Conservation (phyloP, 2,113 vertebrate species). For the Triplophysa rosa region DNA sequence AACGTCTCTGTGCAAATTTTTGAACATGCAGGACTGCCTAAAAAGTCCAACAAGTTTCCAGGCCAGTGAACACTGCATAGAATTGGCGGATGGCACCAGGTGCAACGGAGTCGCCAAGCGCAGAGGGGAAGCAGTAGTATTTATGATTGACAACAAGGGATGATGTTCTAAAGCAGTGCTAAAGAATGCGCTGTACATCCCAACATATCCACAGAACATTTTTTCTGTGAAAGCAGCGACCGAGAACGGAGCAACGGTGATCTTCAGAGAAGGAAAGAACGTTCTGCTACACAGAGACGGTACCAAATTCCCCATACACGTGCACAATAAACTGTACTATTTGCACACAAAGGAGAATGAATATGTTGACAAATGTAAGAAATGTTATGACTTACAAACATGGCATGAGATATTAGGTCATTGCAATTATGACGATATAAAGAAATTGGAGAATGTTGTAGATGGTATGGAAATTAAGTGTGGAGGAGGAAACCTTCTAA, state of each 20-base stretch:
- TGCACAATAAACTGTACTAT: neutral
- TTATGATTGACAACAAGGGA: neutral
- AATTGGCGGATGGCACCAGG: conserved; percentile 22
- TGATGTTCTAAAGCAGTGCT: neutral
- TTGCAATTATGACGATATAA: neutral
- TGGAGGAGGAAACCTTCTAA: too few species aligned
- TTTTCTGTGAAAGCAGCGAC: conserved; percentile 22
- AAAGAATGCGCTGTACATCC: neutral
- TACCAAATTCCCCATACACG: neutral
- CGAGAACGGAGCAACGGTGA: neutral
- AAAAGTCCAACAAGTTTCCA: too few species aligned
- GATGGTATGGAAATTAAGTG: too few species aligned
- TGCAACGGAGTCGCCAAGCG: neutral
- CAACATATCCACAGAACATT: conserved; percentile 5
- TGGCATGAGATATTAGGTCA: neutral
- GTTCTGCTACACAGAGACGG: neutral
- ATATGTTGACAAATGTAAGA: neutral
- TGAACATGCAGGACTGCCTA: too few species aligned
- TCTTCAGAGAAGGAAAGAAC: neutral
- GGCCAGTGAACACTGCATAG: neutral
- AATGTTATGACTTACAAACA: neutral
- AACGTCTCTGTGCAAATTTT: too few species aligned
- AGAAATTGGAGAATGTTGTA: neutral
- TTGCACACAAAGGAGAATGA: neutral
- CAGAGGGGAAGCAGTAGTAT: neutral